Evolutionary conservation across 2,113 vertebrate genomes (phyloP).

Genomic region (Illadopsis cleaveri): DNA sequence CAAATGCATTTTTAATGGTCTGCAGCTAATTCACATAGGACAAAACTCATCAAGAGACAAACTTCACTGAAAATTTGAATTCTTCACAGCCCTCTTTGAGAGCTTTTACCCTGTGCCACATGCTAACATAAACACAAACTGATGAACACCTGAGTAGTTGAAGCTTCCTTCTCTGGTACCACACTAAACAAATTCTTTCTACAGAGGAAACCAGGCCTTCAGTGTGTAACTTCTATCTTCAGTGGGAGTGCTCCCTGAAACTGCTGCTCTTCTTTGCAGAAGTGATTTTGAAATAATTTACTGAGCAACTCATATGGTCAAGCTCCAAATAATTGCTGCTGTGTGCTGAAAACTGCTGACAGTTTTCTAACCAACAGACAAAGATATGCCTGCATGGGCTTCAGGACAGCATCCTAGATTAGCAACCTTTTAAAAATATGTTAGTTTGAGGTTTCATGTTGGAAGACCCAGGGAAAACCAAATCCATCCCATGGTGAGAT

Average conservation of each 20-base stretch:
- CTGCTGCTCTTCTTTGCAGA: background rate
- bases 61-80: background rate
- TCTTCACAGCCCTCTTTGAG: background rate
- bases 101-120: background rate
- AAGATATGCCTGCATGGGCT: background rate
- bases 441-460: background rate
- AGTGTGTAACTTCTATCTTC: background rate
- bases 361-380: background rate
- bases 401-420: background rate
- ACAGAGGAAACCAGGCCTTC: background rate
- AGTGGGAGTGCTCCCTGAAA: background rate
- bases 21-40: background rate
- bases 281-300: background rate
- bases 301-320: background rate
- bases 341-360: background rate
- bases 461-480: background rate
- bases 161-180: background rate
- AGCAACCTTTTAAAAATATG: background rate
- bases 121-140: accelerated
- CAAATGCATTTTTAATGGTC: background rate
- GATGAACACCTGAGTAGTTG: background rate
- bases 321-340: background rate
- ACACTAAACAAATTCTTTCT: background rate
- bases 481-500: background rate
- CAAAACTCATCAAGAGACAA: background rate